Percentiles rank a stretch among this genome's conserved stretches.
phyloP scores from a whole-genome alignment of 2,113 vertebrate genomes.

The Elgaria multicarinata region DNA sequence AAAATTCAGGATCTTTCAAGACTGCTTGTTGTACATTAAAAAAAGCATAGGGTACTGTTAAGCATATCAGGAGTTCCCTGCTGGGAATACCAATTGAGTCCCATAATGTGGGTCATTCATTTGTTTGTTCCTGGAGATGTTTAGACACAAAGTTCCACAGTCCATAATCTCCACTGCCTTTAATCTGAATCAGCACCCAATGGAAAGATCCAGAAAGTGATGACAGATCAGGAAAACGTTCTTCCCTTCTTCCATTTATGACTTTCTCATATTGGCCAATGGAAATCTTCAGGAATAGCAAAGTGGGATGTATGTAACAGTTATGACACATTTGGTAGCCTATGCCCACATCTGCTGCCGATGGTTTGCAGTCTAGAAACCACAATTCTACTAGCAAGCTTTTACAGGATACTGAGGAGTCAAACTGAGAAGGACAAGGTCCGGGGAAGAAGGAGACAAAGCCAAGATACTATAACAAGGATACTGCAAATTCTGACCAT shows the following conservation, averaged over 20 bases:
- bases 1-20: conserved; percentile 14
- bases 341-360: neutral
- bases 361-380: neutral
- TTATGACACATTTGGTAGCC: neutral
- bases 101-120: neutral
- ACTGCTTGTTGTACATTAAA: neutral
- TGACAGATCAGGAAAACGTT: neutral
- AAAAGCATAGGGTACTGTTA: neutral
- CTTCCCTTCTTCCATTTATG: neutral
- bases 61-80: neutral
- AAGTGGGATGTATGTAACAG: neutral
- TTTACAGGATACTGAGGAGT: neutral
- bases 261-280: neutral
- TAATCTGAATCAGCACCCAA: neutral
- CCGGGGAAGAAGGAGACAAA: neutral
- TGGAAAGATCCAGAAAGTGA: neutral
- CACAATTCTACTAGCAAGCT: neutral
- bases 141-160: neutral
- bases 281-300: neutral
- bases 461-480: neutral
- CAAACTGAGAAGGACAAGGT: neutral
- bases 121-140: accelerated
- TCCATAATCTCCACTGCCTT: neutral
- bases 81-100: neutral
- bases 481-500: neutral